Percentiles rank a stretch among this genome's conserved stretches.
phyloP scores from a whole-genome alignment of 2,113 vertebrate genomes.

The Phocoena sinus region DNA sequence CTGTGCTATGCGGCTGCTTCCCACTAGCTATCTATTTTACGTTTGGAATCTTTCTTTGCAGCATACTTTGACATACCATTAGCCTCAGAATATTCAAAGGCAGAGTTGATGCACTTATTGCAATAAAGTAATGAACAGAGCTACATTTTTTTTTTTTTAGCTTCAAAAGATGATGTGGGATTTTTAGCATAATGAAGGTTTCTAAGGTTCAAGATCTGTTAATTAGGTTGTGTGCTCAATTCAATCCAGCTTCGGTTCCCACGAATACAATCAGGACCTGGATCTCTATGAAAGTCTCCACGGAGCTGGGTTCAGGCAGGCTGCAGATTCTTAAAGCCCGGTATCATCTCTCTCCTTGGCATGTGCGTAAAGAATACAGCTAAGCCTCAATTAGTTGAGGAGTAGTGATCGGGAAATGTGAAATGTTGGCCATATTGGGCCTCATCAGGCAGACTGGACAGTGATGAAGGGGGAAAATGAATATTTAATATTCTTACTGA shows the following conservation, averaged over 20 bases:
- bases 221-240: conserved; percentile 36
- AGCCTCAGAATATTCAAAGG: conserved; percentile 43
- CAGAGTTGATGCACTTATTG: not conserved
- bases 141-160: not conserved
- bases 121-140: conserved; percentile 49
- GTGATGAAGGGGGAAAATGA: not conserved
- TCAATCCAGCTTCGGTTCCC: not conserved
- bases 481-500: not conserved
- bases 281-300: not conserved
- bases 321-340: not conserved
- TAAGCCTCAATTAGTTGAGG: not conserved
- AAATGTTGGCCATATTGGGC: not conserved
- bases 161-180: conserved; percentile 16
- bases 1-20: too few species aligned
- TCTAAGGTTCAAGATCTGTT: conserved; percentile 18
- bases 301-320: not conserved
- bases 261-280: not conserved
- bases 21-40: too few species aligned
- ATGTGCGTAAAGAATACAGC: not conserved
- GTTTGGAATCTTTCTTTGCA: not conserved
- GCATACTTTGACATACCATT: conserved; percentile 45
- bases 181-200: conserved; percentile 44
- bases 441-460: not conserved
- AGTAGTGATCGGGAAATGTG: not conserved
- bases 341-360: not conserved